These are phyloP conservation scores for Pissodes strobi DNA, from an alignment of 1,140 invertebrate species.

Conservation along the genomic window DNA sequence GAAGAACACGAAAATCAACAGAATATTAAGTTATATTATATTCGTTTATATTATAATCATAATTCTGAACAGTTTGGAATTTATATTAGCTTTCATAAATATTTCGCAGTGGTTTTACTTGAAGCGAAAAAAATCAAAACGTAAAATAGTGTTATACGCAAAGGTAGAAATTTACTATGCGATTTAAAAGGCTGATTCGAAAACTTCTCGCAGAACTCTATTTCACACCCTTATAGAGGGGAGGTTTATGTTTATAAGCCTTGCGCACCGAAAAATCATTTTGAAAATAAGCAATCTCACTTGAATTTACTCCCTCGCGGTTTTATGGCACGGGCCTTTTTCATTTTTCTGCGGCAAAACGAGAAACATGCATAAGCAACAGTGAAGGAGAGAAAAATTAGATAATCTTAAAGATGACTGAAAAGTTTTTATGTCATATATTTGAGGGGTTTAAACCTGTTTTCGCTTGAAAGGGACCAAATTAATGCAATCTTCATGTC, in stretches of 20 bases:
- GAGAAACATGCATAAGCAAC: constrained; percentile 8
- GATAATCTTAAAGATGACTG: too few relatives aligned
- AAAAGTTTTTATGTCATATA: too few relatives aligned
- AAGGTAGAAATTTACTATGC: constrained; percentile 10
- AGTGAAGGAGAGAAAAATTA: too few relatives aligned
- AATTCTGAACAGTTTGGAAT: not conserved
- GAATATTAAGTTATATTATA: not conserved
- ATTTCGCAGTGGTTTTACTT: not conserved
- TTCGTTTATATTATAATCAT: not conserved
- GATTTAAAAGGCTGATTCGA: constrained; percentile 10
- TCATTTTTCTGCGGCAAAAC: constrained; percentile 7
- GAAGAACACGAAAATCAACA: not conserved
- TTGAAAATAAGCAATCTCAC: constrained; percentile 30
- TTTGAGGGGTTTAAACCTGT: too few relatives aligned
- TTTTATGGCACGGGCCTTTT: constrained; percentile 20
- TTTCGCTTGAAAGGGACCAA: too few relatives aligned
- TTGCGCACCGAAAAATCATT: constrained; percentile 21
- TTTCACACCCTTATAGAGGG: constrained; percentile 20
- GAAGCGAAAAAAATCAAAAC: not conserved
- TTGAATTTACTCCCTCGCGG: constrained; percentile 23
- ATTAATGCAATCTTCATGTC: too few relatives aligned
- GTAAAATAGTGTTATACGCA: constrained; percentile 12
- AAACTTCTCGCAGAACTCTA: constrained; percentile 19
- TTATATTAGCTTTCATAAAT: too few relatives aligned
- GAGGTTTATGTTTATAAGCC: constrained; percentile 28